Evolutionary conservation across 2,113 vertebrate species (phyloP), one percentile per base, ranked within the genome.

Genomic region (Lutjanus erythropterus): DNA sequence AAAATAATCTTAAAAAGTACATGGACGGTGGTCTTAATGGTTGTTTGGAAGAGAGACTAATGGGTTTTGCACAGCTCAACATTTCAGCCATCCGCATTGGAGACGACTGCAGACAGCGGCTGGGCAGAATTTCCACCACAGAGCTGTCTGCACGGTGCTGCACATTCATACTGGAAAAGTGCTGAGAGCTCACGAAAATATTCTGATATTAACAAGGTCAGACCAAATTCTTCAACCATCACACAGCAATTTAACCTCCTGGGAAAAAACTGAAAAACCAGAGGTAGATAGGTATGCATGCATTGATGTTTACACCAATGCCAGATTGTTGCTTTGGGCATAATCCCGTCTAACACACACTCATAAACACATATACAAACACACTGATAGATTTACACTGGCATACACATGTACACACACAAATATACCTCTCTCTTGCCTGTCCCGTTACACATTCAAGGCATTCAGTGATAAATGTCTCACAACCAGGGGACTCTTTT

Each of bases 391-490:
- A 66, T 27, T 15, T 49, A 67, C n/a, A 61, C 41, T 42, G 21
- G 5, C 29, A 65, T 15, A 23, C 39, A 55, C 65, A 50, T 41
- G 3, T 9, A 44, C 7, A 35, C 31, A 58, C 55, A 47, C 33
- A 59, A 37, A 53, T 35, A 6, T 12, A 75, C 44, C 44, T 59
- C 60, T 49, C 27, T 46, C 12, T 53, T 35, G 9, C 47, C 31
- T n/a, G 42, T 74, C 35, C 11, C 8, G 33, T 71, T 53, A 49
- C 42, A 62, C 44, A 49, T 70, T 68, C 19, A 33, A 71, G 52
- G 52, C 72, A 55, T 77, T 66, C 23, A 29, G 50, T 86, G 73
- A 90, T 88, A 71, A 86, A 88, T 71, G 59, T 83, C 78, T 81
- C 52, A 9, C 50, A 71, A 55, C 11, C 19, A 25, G 42, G n/a